Evolutionary conservation across 2,888 invertebrate species (phyloP), one percentile per base, ranked within the genome.

Genomic region (Limnephilus lunatus): DNA sequence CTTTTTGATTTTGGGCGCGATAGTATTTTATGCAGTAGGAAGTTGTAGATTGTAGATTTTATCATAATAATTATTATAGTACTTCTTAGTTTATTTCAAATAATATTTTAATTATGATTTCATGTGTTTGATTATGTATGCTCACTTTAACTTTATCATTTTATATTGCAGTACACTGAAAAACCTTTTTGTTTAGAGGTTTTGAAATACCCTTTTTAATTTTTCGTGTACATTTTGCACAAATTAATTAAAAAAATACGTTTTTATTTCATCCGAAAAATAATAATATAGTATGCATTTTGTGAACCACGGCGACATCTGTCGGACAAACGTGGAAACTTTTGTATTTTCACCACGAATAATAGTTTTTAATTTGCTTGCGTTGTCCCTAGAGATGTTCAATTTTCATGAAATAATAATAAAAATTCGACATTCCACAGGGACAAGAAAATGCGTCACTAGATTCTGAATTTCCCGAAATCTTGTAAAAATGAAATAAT

Each of bases 1-100:
- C 35, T 90, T 88, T 90, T 90, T 80, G 85, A 90, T 85, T 90
- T 90, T 35, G 32, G 15, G 80, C 90, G 85, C 53, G 90, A 90
- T 31, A 39, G 39, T 39, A 39, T 44, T 44, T 44, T 44, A 44
- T 12, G 1, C 1, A 12, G 2, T 1, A 2, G 2, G 44, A 12
- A 11, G 44, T 44, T 12, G 12, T 12, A 44, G 12, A 30, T 32
- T 30, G 12, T 81, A n/a, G 30, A 3, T 81, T 30, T 30, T 30
- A 81, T 48, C 3, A 48, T 48, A 15, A 48, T 48, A 48, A 15
- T 48, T 14, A 14, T 48, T 48, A 15, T 48, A 48, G 15, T 15
- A 48, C 48, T 1, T 44, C 44, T 44, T 15, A 14, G 3, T 15
- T 48, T 48, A 48, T 48, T 48, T 48, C 3, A 48, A 15, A 48